Conservation (phyloP, 1,140 invertebrate genomes). For the Nephila pilipes region DNA sequence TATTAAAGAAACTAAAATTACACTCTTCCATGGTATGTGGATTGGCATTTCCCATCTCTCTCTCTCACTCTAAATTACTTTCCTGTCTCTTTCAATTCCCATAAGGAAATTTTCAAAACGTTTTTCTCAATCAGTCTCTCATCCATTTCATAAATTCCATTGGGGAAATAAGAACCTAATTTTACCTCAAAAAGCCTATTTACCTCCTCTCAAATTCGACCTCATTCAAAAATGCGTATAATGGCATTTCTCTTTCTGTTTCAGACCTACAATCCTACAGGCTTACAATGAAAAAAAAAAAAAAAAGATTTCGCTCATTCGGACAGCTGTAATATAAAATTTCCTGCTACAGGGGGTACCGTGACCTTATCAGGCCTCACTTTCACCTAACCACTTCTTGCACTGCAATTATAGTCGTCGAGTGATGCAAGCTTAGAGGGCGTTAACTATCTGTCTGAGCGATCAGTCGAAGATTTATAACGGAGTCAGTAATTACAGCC, state of each 20-base stretch:
- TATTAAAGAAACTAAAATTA: constrained; percentile 18
- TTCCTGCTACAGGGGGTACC: constrained; percentile 7
- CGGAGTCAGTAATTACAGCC: constrained; percentile 6
- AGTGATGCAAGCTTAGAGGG: constrained; percentile 16
- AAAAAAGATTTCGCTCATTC: background rate
- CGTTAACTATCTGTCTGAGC: constrained; percentile 36
- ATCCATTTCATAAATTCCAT: constrained; percentile 11
- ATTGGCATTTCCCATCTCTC: background rate
- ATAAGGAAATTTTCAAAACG: background rate
- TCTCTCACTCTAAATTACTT: background rate
- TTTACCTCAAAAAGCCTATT: background rate
- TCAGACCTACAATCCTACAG: background rate
- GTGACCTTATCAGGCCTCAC: background rate
- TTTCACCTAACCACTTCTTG: constrained; percentile 2
- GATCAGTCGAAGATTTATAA: constrained; percentile 27
- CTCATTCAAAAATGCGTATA: background rate
- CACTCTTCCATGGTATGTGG: no score
- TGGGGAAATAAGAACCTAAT: background rate
- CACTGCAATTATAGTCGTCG: constrained; percentile 35
- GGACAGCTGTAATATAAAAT: constrained; percentile 37
- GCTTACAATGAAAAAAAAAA: background rate
- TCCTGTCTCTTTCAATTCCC: background rate
- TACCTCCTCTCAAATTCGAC: background rate
- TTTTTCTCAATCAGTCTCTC: background rate
- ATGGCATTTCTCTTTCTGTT: background rate